phyloP scores from a whole-genome alignment of 2,113 vertebrate species.

The Acanthochromis polyacanthus region DNA sequence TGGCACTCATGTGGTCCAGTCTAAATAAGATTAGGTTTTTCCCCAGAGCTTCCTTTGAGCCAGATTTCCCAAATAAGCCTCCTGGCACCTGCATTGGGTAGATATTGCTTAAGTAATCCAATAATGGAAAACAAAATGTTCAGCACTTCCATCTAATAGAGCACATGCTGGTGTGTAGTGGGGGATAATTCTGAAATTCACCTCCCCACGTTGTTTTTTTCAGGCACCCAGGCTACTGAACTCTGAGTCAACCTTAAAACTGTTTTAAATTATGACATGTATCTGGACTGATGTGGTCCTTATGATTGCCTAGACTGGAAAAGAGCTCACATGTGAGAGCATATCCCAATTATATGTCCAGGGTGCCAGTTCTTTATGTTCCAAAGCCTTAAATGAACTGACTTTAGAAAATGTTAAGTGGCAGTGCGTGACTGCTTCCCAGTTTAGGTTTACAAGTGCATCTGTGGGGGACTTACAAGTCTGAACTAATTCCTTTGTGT shows the following conservation, averaged over 20 bases:
- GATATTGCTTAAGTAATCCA: constrained; percentile 70
- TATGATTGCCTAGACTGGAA: constrained; percentile 25
- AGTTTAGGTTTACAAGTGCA: constrained; percentile 26
- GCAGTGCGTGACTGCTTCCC: constrained; percentile 28
- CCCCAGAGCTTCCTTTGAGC: constrained; percentile 44
- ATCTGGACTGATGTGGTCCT: constrained; percentile 39
- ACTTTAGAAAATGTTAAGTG: constrained; percentile 44
- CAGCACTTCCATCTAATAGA: constrained; percentile 46
- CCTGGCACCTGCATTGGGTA: constrained; percentile 58
- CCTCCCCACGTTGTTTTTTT: constrained; percentile 31
- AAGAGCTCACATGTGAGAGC: constrained; percentile 23
- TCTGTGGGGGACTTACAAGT: constrained; percentile 24
- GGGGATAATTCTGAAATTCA: constrained; percentile 14
- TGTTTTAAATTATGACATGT: constrained; percentile 22
- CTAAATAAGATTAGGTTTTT: constrained; percentile 71
- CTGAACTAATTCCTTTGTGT: constrained; percentile 30
- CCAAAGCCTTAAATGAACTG: constrained; percentile 14
- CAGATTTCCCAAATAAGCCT: constrained; percentile 61
- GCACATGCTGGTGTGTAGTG: constrained; percentile 9
- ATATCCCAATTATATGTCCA: constrained; percentile 12
- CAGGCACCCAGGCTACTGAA: constrained; percentile 36
- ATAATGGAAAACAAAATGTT: constrained; percentile 65
- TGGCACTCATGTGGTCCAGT: constrained; percentile 67
- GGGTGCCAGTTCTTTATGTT: constrained; percentile 11
- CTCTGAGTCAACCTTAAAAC: constrained; percentile 46